Base-by-base conservation (phyloP, 2,888 invertebrate genomes). In the Hylaea fasciaria region DNA sequence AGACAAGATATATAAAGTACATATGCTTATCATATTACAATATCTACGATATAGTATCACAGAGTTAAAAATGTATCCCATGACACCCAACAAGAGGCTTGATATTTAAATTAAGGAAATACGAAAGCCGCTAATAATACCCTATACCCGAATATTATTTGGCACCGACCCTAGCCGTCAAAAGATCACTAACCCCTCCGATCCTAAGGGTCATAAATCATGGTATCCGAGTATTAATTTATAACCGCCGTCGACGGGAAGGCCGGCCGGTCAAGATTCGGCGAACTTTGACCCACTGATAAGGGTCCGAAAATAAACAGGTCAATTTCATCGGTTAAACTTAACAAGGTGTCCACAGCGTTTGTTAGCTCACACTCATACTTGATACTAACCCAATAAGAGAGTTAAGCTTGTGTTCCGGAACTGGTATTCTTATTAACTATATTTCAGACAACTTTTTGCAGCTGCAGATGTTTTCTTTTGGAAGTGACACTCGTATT, bases 171-270 rank as follows among this genome's bases (percentile, higher is more conserved):
- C 29, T 28, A 49, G 50, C 57, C 66, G 66, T 70, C 67, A 66
- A 74, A 71, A 66, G 72, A 67, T 71, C 76, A 52, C 59, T 68
- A 53, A 70, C 70, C 69, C 45, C 51, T 53, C 39, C 59, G 66
- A 62, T 71, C 68, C 66, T 43, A 17, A 69, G 41, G 45, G 59
- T 46, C 43, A 55, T 73, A 70, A 75, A 72, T 74, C 70, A 72
- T 64, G 57, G 53, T 60, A 66, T 68, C 62, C 55, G 60, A 54
- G 57, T 64, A 68, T 68, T 66, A 64, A 68, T 69, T 65, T 66
- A 59, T 63, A 66, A 64, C 57, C 39, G 53, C 52, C 46, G 40
- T 5, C 40, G 40, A 29, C 17, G 32, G 56, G 29, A 53, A 60
- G 54, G 55, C 43, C 47, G 46, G 13, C 2, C 55, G 61, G 52